Conservation (phyloP, 2,888 invertebrate genomes). For the Scaptomyza polygonia region DNA sequence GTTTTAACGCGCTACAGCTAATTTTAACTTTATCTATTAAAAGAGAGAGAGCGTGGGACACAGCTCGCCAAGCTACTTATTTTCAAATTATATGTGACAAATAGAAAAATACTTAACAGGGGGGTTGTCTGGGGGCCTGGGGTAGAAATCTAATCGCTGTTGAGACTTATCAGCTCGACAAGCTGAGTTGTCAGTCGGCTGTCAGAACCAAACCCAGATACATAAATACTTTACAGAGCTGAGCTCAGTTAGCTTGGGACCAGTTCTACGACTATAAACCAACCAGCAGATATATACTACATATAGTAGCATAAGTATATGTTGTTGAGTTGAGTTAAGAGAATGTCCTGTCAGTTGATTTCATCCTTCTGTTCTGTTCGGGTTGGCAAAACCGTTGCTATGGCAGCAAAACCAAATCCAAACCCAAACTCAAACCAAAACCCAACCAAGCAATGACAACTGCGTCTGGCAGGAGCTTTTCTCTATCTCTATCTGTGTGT, state of each 20-base stretch:
- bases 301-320: neutral
- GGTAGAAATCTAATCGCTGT: conserved; percentile 31
- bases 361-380: conserved; percentile 3
- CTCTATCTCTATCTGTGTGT: neutral
- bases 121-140: no score
- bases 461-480: conserved; percentile 49
- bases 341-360: conserved; percentile 59
- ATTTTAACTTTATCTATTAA: conserved; percentile 14
- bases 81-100: conserved; percentile 15
- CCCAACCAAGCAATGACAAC: conserved; percentile 45
- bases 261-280: neutral
- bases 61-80: neutral
- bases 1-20: neutral
- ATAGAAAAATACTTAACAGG: neutral
- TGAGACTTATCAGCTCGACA: conserved; percentile 42
- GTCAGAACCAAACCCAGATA: conserved; percentile 29
- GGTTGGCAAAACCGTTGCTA: conserved; percentile 53
- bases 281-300: no score
- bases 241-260: conserved; percentile 14
- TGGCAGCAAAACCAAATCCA: conserved; percentile 60
- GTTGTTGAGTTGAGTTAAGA: conserved; percentile 11
- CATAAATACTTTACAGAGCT: neutral
- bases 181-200: conserved; percentile 32
- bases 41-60: neutral
- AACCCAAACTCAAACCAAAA: conserved; percentile 26